Evolutionary conservation across 2,888 invertebrate species (phyloP).

Genomic region (Troides oblongomaculatus): DNA sequence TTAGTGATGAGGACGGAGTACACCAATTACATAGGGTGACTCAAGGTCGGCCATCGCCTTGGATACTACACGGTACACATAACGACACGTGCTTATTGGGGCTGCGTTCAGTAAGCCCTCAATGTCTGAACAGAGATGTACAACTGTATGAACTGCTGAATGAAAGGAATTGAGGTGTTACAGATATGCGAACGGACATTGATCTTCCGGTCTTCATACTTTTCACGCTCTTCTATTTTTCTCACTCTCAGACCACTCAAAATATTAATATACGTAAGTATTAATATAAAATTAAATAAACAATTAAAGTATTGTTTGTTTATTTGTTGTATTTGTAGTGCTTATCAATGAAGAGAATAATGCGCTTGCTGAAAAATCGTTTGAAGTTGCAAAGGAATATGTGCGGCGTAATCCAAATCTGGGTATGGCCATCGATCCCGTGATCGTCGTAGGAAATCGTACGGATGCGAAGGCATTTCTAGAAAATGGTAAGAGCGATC

Average conservation of each 20-base stretch:
- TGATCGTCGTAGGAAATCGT: constrained; percentile 84
- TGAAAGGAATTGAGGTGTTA: constrained; percentile 1
- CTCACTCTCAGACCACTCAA: constrained; percentile 82
- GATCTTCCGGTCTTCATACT: constrained; percentile 40
- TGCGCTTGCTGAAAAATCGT: constrained; percentile 84
- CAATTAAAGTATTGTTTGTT: not conserved
- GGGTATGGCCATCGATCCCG: constrained; percentile 82
- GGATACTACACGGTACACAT: constrained; percentile 64
- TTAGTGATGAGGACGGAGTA: constrained; percentile 49
- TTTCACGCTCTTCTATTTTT: constrained; percentile 42
- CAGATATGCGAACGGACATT: constrained; percentile 36
- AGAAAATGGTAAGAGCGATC: constrained; percentile 80
- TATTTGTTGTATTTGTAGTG: constrained; percentile 69
- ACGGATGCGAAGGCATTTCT: constrained; percentile 86
- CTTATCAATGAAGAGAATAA: constrained; percentile 88
- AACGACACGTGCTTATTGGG: constrained; percentile 38
- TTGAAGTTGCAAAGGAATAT: constrained; percentile 86
- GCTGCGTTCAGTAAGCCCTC: constrained; percentile 29
- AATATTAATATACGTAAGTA: constrained; percentile 87
- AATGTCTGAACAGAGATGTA: constrained; percentile 33
- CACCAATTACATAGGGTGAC: constrained; percentile 57
- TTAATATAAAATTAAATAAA: constrained; percentile 13
- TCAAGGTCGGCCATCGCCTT: constrained; percentile 69
- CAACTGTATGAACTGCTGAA: constrained; percentile 23
- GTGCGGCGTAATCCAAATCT: constrained; percentile 84